Evolutionary conservation across 2,888 invertebrate species (phyloP).

Genomic region (Argyra leucocephala): DNA sequence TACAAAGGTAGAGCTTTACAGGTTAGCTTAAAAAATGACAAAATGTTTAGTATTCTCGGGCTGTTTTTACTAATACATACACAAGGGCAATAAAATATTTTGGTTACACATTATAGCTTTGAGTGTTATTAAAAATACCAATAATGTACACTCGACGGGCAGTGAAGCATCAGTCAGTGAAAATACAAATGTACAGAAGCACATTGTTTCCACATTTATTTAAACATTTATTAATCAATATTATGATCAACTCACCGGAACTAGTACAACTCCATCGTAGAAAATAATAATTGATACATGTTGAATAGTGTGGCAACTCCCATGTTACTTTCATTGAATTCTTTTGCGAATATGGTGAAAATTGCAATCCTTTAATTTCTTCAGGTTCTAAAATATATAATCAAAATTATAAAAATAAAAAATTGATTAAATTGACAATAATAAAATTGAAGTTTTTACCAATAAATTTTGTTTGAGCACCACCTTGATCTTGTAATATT

Average conservation of each 20-base stretch:
- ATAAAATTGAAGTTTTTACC: not conserved
- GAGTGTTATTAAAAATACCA: no score
- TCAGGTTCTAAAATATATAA: conserved; percentile 14
- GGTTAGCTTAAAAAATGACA: no score
- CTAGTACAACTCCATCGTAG: not conserved
- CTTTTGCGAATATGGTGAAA: not conserved
- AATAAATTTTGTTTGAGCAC: not conserved
- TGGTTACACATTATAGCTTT: no score
- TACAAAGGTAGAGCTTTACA: no score
- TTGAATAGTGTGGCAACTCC: not conserved
- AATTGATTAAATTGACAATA: not conserved
- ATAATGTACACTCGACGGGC: no score
- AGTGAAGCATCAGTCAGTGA: no score
- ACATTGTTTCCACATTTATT: no score
- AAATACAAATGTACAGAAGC: no score
- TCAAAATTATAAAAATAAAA: not conserved
- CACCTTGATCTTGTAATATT: conserved; percentile 23
- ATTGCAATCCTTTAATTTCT: not conserved
- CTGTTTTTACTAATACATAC: not conserved
- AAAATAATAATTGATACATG: not conserved
- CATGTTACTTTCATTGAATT: not conserved
- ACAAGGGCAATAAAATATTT: not conserved
- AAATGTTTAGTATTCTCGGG: no score
- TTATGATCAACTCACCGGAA: not conserved
- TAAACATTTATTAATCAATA: no score